Base-by-base conservation (phyloP, 2,888 invertebrate genomes). In the Acrobeloides nanus region DNA sequence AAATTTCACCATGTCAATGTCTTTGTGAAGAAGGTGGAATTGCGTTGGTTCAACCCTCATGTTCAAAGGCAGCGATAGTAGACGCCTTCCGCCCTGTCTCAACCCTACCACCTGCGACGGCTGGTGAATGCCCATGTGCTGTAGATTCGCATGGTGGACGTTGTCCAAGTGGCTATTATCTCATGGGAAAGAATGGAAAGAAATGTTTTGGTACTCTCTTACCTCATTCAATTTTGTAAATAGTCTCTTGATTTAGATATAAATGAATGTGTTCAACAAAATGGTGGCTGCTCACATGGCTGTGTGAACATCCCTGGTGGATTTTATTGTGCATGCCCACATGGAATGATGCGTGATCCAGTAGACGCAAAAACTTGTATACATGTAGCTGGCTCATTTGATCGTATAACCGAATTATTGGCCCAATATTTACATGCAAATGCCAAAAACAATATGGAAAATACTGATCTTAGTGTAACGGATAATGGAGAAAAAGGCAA, bases 241-340 rank as follows among this genome's bases (percentile, higher is more conserved):
- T 1, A 46, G 10, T 4, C 12, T n/a, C 17, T 7, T 20, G 7
- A 18, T 1, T 5, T 17, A 71, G 71, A 71, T 49, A 57, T 69
- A 15, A 63, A 72, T 48, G 72, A 72, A 40, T 72, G 72, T 44
- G 46, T 51, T 6, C 51, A 52, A 12, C 51, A 51, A 33, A 72
- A 72, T 53, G 72, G 72, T 20, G 59, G 61, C 15, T 72, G 72
- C 44, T 55, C 62, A 3, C 65, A 70, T 42, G 70, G 69, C 26
- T 72, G 72, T 43, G 66, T 72, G 24, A 72, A 72, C 51, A 68
- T 65, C n/a, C 63, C 65, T 15, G 72, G 72, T 40, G 56, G 61
- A 21, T 69, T 55, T 52, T 72, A 71, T 47, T 72, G 72, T 46
- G 72, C 72, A 7, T 72, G 72, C 38, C 70, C 70, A 7, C 61